Evolutionary conservation across 1,140 invertebrate species (phyloP).

Genomic region (Vanessa atalanta): DNA sequence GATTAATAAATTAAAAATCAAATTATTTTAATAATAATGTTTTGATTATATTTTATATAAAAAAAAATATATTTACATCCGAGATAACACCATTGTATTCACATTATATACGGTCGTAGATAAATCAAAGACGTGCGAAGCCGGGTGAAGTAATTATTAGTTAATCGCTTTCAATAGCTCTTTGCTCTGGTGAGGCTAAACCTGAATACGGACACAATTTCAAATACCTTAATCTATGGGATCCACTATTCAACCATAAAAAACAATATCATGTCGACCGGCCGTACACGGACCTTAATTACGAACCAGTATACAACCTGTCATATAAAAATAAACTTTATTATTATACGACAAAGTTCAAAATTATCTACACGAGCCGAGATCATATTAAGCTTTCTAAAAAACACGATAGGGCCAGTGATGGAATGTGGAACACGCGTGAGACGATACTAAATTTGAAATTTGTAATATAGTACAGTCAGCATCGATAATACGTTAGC

Average conservation of each 20-base stretch:
- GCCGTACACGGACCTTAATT: constrained; percentile 69
- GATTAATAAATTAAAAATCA: no score
- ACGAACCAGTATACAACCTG: constrained; percentile 43
- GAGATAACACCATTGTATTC: constrained; percentile 7
- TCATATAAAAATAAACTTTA: constrained; percentile 46
- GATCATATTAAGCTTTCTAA: constrained; percentile 71
- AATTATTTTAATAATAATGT: no score
- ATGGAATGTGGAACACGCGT: constrained; percentile 67
- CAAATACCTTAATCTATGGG: constrained; percentile 69
- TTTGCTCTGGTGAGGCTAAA: constrained; percentile 32
- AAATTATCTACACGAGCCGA: constrained; percentile 31
- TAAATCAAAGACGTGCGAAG: constrained; percentile 31
- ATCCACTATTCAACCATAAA: constrained; percentile 72
- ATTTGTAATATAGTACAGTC: constrained; percentile 53
- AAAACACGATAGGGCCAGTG: constrained; percentile 63
- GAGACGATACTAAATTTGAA: constrained; percentile 59
- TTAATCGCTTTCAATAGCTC: constrained; percentile 38
- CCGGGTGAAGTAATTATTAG: constrained; percentile 30
- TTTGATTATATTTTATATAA: no score
- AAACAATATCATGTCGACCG: constrained; percentile 71
- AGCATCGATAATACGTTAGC: constrained; percentile 31
- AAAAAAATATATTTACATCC: not conserved
- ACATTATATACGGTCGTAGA: not conserved
- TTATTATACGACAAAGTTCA: constrained; percentile 33
- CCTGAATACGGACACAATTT: constrained; percentile 50